phyloP scores from a whole-genome alignment of 2,113 vertebrate genomes.

The Manacus vitellinus region DNA sequence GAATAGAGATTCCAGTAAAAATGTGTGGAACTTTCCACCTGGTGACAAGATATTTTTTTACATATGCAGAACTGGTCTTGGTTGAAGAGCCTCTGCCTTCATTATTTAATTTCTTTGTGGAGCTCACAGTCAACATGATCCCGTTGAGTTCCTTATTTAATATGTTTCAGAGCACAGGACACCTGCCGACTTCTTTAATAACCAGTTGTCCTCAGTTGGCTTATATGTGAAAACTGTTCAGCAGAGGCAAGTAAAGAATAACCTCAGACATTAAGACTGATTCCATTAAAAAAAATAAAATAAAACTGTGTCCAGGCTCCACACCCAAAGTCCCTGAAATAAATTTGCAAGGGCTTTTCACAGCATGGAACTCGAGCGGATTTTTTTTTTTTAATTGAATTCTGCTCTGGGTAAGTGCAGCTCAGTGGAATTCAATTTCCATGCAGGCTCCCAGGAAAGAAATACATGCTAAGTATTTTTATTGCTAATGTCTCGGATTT shows the following conservation, averaged over 20 bases:
- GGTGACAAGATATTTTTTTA: neutral
- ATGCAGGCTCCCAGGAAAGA: conserved; percentile 51
- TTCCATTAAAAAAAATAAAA: conserved; percentile 65
- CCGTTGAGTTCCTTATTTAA: conserved; percentile 68
- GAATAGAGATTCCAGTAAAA: neutral
- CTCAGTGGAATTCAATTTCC: conserved; percentile 57
- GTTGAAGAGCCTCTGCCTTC: conserved; percentile 39
- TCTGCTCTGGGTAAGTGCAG: conserved; percentile 34
- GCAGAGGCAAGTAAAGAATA: conserved; percentile 71
- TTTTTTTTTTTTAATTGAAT: conserved; percentile 58
- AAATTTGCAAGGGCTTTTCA: conserved; percentile 63
- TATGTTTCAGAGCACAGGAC: conserved; percentile 62
- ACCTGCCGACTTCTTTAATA: conserved; percentile 66
- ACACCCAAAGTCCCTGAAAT: conserved; percentile 42
- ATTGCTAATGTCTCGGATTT: conserved; percentile 54
- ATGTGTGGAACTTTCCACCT: neutral
- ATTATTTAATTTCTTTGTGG: conserved; percentile 65
- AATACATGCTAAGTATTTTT: conserved; percentile 58
- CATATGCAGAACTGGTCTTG: neutral
- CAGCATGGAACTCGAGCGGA: conserved; percentile 36
- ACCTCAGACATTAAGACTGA: conserved; percentile 65
- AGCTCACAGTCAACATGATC: conserved; percentile 53
- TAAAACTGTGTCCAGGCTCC: conserved; percentile 41
- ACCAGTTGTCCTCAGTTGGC: conserved; percentile 56
- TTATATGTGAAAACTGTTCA: conserved; percentile 71